Percentiles rank a stretch among this genome's conserved stretches.
phyloP scores from a whole-genome alignment of 1,140 invertebrate species.

The Anastatus disparis region DNA sequence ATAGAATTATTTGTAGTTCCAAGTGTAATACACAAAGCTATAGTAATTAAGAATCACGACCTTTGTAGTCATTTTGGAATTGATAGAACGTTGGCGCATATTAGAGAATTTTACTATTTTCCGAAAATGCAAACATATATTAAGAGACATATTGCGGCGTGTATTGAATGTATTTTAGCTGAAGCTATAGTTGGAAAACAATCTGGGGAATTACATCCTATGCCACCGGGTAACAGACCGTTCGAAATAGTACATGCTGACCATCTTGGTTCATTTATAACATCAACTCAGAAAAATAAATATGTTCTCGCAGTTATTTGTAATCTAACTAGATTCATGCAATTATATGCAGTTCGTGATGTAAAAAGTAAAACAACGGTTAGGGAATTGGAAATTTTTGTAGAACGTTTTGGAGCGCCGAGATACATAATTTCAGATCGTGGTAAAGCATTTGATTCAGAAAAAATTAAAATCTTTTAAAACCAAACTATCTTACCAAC shows the following conservation, averaged over 20 bases:
- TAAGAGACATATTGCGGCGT: slow-evolving; percentile 11
- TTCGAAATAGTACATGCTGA: slow-evolving; percentile 40
- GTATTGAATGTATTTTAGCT: slow-evolving; percentile 29
- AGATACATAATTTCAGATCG: slow-evolving; percentile 14
- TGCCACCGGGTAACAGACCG: slow-evolving; percentile 34
- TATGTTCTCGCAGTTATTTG: slow-evolving; percentile 52
- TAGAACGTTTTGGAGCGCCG: slow-evolving; percentile 30
- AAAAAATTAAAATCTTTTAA: slow-evolving; percentile 41
- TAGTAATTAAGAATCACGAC: slow-evolving; percentile 34
- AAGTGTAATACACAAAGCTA: slow-evolving; percentile 12
- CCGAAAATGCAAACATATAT: slow-evolving; percentile 34
- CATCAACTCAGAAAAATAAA: slow-evolving; percentile 34
- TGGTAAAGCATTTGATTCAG: slow-evolving; percentile 15
- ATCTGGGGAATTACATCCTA: slow-evolving; percentile 41
- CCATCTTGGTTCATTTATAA: slow-evolving; percentile 33
- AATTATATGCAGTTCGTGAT: slow-evolving; percentile 31
- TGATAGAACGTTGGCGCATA: slow-evolving; percentile 20
- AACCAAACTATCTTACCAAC: too few species aligned
- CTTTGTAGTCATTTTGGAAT: slow-evolving; percentile 27
- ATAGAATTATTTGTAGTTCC: slow-evolving; percentile 36
- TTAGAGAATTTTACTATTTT: slow-evolving; percentile 37
- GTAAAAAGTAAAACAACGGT: slow-evolving; percentile 25
- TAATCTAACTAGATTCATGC: slow-evolving; percentile 57
- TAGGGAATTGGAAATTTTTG: slow-evolving; percentile 11
- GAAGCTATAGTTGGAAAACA: slow-evolving; percentile 30